Evolutionary conservation across 2,888 invertebrate genomes (phyloP), one percentile per base, ranked within the genome.

Genomic region (Eueremaeus valkanovi): DNA sequence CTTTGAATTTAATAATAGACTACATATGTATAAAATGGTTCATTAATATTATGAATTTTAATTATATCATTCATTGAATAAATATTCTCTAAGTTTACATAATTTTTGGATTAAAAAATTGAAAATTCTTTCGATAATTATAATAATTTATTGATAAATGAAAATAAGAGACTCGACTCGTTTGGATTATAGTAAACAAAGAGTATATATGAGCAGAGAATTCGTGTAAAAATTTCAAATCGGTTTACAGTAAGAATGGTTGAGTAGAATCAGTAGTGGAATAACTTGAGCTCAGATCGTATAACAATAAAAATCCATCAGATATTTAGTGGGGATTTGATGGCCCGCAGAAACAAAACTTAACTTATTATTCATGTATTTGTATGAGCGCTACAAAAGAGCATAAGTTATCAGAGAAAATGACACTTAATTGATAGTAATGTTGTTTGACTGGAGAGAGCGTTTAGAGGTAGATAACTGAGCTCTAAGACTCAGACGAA

Each of bases 401-500:
- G 58, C 27, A 18, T 29, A 21, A 58, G 29, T 58, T 58, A 58
- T 58, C 58, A 27, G 13, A 27, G 29, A 58, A 58, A 58, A n/a
- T 58, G 58, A 58, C 58, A 58, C 58, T 16, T 58, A 58, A 58
- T 58, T 58, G 58, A 58, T 18, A 27, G 29, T 58, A 58, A 58
- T 58, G 58, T 58, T 58, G 58, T 58, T 58, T 58, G 58, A 58
- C 58, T 58, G 31, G 58, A 27, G 27, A 58, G 58, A n/a, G n/a
- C 58, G 27, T 58, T 51, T 58, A 58, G 29, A n/a, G n/a, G n/a
- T 21, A 49, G 49, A 49, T 49, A 49, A 49, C 49, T 49, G 21
- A 49, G 49, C 49, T 29, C 27, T 58, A 58, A 58, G 29, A 58
- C 11, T 49, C 49, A 21, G n/a, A n/a, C 24, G 16, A 21, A 8